A percentile compares a stretch with the other conserved stretches of the same genome.
Conservation (phyloP, 2,113 vertebrate genomes). For the Myrmophylax atrothorax region DNA sequence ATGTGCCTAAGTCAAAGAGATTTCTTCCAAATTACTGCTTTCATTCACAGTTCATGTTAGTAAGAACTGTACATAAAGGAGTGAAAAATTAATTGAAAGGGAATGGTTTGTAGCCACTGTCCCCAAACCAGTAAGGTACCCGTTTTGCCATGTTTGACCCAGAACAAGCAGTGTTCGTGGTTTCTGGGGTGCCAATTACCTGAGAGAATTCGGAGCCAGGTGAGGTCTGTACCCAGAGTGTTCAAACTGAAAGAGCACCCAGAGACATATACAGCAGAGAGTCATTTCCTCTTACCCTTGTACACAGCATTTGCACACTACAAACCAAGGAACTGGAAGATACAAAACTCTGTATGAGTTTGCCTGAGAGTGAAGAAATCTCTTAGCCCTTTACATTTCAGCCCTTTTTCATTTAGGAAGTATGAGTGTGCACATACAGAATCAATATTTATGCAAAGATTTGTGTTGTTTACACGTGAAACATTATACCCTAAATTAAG, state of each 20-base stretch:
- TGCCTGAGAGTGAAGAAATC: background rate
- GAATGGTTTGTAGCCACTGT: background rate
- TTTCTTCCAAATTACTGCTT: background rate
- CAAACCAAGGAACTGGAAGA: constrained; percentile 43
- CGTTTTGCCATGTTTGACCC: background rate
- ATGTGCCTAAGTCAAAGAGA: background rate
- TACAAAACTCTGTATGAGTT: background rate
- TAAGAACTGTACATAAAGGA: background rate
- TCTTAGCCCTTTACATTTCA: background rate
- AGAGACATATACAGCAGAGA: background rate
- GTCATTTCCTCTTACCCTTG: background rate
- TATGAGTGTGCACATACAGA: background rate
- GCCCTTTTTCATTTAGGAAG: background rate
- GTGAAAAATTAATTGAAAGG: background rate
- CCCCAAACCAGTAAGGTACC: background rate
- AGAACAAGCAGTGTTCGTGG: background rate
- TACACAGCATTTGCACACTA: constrained; percentile 11
- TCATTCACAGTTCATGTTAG: background rate
- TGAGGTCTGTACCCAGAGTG: background rate
- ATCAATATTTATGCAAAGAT: background rate
- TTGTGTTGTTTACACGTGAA: background rate
- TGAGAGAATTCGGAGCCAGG: background rate
- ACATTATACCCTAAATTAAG: background rate
- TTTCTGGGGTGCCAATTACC: background rate
- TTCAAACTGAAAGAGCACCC: background rate